Percentiles rank a stretch among this genome's conserved stretches.
Evolutionary conservation across 2,888 invertebrate species (phyloP).

Genomic region (Folsomia candida): DNA sequence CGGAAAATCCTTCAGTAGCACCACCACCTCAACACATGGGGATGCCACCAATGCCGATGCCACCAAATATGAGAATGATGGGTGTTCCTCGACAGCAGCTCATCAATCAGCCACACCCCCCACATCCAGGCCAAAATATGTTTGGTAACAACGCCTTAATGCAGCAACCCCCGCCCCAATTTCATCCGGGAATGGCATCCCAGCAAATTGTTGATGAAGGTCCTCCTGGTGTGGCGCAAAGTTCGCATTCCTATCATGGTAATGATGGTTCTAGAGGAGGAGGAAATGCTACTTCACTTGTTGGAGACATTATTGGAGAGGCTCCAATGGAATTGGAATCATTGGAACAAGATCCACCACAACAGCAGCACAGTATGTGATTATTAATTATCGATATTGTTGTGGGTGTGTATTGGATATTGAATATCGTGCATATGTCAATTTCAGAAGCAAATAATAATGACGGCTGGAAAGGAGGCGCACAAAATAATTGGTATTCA

Average conservation of each 20-base stretch:
- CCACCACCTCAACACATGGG: constrained; percentile 2
- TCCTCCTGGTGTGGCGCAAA: constrained; percentile 1
- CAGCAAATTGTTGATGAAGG: not conserved
- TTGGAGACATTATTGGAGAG: constrained; percentile 69
- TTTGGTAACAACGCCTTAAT: not conserved
- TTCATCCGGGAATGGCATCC: not conserved
- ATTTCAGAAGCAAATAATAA: not conserved
- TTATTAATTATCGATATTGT: no score
- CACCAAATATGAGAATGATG: constrained; percentile 40
- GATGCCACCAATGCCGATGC: not conserved
- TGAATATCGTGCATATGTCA: not conserved
- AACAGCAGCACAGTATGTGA: no score
- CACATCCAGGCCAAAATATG: constrained; percentile 12
- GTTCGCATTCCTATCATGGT: not conserved
- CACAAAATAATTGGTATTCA: constrained; percentile 8
- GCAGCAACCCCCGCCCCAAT: not conserved
- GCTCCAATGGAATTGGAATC: constrained; percentile 81
- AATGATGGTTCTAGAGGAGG: no score
- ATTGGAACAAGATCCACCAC: constrained; percentile 18
- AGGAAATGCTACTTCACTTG: constrained; percentile 55
- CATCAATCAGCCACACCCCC: constrained; percentile 28
- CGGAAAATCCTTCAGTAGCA: constrained; percentile 10
- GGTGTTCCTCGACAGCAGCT: constrained; percentile 50
- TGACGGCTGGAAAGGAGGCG: not conserved
- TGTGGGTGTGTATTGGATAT: not conserved